Conservation (phyloP, 2,888 invertebrate genomes). For the Acanthococcus lagerstroemiae region DNA sequence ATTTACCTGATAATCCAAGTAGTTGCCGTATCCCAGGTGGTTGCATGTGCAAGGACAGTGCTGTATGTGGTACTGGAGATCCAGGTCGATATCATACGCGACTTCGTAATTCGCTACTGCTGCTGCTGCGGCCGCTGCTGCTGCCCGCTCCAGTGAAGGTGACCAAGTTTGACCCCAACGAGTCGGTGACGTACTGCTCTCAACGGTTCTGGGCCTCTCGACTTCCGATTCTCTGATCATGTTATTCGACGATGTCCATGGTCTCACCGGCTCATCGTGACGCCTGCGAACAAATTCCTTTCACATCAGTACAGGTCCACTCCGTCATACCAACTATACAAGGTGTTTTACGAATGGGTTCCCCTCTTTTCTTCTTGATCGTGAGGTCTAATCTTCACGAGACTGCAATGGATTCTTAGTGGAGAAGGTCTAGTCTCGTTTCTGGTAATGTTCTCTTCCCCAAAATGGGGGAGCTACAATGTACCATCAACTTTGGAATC, state of each 20-base stretch:
- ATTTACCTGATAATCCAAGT: conserved; percentile 75
- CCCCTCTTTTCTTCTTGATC: too few species aligned
- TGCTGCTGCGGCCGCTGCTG: too few species aligned
- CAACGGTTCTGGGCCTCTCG: conserved; percentile 19
- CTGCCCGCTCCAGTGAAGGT: conserved; percentile 1
- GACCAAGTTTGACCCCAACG: conserved; percentile 24
- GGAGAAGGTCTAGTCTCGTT: too few species aligned
- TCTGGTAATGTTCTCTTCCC: too few species aligned
- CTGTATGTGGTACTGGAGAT: conserved; percentile 78
- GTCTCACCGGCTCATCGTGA: not conserved
- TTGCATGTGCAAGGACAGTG: conserved; percentile 83
- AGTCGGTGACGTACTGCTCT: conserved; percentile 29
- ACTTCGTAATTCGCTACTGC: conserved; percentile 7
- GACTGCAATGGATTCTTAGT: too few species aligned
- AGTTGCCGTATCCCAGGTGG: conserved; percentile 89
- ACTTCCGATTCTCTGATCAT: conserved; percentile 11
- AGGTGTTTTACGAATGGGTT: too few species aligned
- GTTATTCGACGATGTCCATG: conserved; percentile 10
- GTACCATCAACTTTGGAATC: too few species aligned
- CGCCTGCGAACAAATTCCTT: too few species aligned
- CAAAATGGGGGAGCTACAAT: too few species aligned
- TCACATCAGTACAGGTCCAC: too few species aligned
- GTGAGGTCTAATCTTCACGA: too few species aligned
- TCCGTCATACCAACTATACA: too few species aligned
- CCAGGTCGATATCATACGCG: conserved; percentile 57